These are phyloP conservation scores for Eupithecia centaureata DNA, from an alignment of 2,888 invertebrate species.

Conservation along the genomic window DNA sequence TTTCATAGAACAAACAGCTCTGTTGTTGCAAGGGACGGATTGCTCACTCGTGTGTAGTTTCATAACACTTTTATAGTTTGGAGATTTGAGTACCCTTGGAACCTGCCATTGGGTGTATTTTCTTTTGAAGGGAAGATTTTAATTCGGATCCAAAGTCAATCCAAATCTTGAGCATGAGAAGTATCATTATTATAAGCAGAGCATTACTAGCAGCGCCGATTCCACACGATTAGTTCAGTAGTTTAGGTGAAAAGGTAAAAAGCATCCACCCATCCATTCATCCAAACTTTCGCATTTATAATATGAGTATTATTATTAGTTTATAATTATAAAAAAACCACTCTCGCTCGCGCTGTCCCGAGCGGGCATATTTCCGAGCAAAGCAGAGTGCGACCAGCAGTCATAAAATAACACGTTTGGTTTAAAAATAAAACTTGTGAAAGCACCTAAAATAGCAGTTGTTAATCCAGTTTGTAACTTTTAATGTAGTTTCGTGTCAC, in stretches of 20 bases:
- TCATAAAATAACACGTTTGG: background rate
- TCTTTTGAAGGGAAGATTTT: too few species aligned
- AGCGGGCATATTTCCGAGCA: background rate
- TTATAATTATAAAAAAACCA: background rate
- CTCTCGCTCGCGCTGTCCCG: background rate
- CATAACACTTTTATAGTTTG: background rate
- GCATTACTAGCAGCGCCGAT: too few species aligned
- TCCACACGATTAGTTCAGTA: too few species aligned
- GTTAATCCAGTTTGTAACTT: conserved; percentile 40
- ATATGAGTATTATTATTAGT: too few species aligned
- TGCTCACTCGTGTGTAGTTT: too few species aligned
- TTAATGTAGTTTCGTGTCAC: conserved; percentile 42
- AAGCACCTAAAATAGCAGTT: conserved; percentile 38
- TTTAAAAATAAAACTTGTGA: conserved; percentile 19
- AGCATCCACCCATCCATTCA: too few species aligned
- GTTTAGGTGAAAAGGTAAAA: too few species aligned
- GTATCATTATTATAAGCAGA: too few species aligned
- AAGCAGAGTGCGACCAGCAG: background rate
- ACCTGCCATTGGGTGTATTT: background rate
- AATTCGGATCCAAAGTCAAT: too few species aligned
- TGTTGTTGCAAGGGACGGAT: too few species aligned
- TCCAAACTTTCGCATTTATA: too few species aligned
- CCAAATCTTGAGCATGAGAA: background rate
- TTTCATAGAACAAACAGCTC: too few species aligned
- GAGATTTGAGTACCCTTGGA: background rate